Conservation (phyloP, 2,888 invertebrate species). For the Halictus quadricinctus region DNA sequence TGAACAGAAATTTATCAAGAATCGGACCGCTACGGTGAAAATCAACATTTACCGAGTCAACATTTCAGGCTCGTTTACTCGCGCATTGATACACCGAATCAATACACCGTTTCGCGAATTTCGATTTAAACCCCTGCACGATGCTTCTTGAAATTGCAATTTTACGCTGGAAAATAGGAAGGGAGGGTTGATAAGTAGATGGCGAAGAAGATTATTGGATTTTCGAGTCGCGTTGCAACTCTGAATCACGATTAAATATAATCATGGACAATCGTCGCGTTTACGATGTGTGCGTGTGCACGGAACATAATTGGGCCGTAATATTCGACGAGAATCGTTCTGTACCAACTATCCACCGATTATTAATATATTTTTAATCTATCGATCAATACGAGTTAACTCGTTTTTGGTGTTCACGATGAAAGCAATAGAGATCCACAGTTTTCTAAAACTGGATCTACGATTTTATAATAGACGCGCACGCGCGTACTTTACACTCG, state of each 20-base stretch:
- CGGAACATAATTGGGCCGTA: neutral
- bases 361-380: neutral
- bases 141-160: neutral
- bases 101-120: neutral
- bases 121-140: neutral
- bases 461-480: too few relatives aligned
- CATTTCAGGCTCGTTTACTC: neutral
- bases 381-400: too few relatives aligned
- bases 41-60: neutral
- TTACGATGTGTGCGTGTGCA: neutral
- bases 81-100: neutral
- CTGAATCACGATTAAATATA: conserved; percentile 25
- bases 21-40: neutral
- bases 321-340: neutral
- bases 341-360: too few relatives aligned
- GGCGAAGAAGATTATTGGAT: conserved; percentile 39
- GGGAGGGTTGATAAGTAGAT: conserved; percentile 44
- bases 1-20: neutral
- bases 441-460: too few relatives aligned
- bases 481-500: too few relatives aligned
- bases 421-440: too few relatives aligned
- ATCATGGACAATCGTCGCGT: neutral
- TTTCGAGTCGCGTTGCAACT: conserved; percentile 29
- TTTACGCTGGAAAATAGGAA: neutral
- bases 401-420: too few relatives aligned